These are phyloP conservation scores for Pristionchus japonicus DNA, from an alignment of 2,888 invertebrate species.

Conservation along the genomic window DNA sequence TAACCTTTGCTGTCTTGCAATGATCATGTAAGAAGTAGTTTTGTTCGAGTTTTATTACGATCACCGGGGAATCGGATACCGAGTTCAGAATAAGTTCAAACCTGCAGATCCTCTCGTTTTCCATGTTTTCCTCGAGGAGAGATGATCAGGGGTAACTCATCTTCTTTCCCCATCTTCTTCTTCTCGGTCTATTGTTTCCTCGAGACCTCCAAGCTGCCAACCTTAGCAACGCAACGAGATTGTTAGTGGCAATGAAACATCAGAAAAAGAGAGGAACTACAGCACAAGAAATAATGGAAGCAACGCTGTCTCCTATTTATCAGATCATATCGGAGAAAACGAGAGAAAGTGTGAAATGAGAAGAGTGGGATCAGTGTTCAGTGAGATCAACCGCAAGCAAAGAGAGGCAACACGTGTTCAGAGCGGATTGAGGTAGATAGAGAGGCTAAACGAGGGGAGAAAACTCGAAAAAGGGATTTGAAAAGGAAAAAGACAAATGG, in stretches of 20 bases:
- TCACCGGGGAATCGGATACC: no score
- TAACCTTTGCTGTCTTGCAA: no score
- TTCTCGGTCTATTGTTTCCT: no score
- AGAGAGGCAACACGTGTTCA: conserved; percentile 10
- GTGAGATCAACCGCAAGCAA: background rate
- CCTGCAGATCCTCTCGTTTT: conserved; percentile 23
- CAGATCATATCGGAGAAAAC: no score
- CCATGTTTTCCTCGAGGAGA: background rate
- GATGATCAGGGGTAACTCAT: background rate
- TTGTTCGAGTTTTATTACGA: no score
- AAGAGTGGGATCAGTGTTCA: background rate
- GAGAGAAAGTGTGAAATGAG: background rate
- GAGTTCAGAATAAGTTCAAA: background rate
- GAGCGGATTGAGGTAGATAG: background rate
- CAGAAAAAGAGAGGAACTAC: background rate
- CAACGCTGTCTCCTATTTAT: background rate
- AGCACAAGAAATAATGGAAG: background rate
- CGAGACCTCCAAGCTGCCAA: background rate
- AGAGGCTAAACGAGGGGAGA: background rate
- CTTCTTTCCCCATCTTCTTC: conserved; percentile 1
- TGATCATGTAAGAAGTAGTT: no score
- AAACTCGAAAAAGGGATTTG: background rate
- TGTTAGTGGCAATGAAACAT: background rate
- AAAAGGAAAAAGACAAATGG: background rate
- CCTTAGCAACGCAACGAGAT: background rate